A percentile compares a stretch with the other conserved stretches of the same genome.
Conservation (phyloP, 2,797 vertebrate species). For the Cygnus olor region DNA sequence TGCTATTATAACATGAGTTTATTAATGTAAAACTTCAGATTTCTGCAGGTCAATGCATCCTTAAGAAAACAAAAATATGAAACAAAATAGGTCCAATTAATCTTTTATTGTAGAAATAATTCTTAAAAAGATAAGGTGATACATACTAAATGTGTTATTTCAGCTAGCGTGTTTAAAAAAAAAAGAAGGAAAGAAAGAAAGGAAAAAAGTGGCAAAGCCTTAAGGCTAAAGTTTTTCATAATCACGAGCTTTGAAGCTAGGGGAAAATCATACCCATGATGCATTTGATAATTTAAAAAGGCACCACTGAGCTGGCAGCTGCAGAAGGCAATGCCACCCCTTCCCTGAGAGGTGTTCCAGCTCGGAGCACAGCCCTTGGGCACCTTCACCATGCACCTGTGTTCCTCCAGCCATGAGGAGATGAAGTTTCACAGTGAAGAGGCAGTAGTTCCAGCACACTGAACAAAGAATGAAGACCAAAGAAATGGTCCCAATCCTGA, state of each 20-base stretch:
- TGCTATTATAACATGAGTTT: neutral
- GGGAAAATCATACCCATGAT: fast-evolving
- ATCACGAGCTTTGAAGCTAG: neutral
- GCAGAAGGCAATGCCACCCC: neutral
- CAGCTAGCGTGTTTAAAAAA: neutral
- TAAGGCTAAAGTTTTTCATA: neutral
- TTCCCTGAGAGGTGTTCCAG: too few relatives aligned
- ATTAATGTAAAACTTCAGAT: neutral
- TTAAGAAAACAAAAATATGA: neutral
- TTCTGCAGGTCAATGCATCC: neutral
- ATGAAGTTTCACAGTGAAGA: neutral
- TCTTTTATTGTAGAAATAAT: neutral
- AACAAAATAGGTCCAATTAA: neutral
- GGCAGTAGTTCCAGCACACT: neutral
- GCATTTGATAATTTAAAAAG: neutral
- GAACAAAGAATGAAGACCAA: neutral
- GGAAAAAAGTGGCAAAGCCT: neutral
- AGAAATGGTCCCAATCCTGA: neutral
- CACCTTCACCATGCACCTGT: fast-evolving
- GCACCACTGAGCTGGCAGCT: neutral
- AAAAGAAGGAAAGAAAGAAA: neutral
- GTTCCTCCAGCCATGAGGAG: neutral
- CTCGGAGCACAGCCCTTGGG: too few relatives aligned
- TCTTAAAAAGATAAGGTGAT: neutral
- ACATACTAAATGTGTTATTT: neutral